These are phyloP conservation scores for Tinamus major DNA, from an alignment of 2,797 vertebrate genomes.

Conservation along the genomic window DNA sequence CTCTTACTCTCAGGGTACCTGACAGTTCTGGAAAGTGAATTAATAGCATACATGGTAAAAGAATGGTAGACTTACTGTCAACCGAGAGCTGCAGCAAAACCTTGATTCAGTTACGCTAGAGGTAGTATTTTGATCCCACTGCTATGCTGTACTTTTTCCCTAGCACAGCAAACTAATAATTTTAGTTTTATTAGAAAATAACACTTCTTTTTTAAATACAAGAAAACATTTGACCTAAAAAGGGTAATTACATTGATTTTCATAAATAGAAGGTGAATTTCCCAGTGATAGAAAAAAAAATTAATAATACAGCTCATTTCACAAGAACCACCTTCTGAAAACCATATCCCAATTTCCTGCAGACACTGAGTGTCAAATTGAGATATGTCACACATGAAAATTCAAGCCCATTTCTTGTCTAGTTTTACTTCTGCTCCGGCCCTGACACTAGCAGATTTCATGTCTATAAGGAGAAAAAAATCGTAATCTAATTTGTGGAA, in stretches of 20 bases:
- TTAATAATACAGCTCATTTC: constrained; percentile 22
- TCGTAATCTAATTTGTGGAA: constrained; percentile 56
- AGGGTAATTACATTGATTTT: constrained; percentile 19
- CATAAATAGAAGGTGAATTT: not conserved
- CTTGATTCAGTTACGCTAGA: not conserved
- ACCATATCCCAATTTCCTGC: not conserved
- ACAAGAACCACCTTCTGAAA: constrained; percentile 28
- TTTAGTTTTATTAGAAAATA: constrained; percentile 20
- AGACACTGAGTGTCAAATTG: constrained; percentile 33
- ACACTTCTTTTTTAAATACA: not conserved
- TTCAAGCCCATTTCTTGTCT: constrained; percentile 30
- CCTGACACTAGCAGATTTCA: constrained; percentile 18
- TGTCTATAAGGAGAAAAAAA: constrained; percentile 29
- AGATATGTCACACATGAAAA: constrained; percentile 18
- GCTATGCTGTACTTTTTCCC: not conserved
- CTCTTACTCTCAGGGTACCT: constrained; percentile 20
- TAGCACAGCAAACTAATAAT: not conserved
- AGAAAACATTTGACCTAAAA: not conserved
- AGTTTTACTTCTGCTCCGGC: constrained; percentile 24
- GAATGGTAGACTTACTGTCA: constrained; percentile 30
- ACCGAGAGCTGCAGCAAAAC: not conserved
- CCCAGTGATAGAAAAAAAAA: constrained; percentile 12
- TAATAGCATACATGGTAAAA: constrained; percentile 38
- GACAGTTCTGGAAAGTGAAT: constrained; percentile 51
- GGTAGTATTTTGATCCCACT: constrained; percentile 24